These are phyloP conservation scores for Temnothorax ravouxi DNA, from an alignment of 2,888 invertebrate species.

Conservation along the genomic window DNA sequence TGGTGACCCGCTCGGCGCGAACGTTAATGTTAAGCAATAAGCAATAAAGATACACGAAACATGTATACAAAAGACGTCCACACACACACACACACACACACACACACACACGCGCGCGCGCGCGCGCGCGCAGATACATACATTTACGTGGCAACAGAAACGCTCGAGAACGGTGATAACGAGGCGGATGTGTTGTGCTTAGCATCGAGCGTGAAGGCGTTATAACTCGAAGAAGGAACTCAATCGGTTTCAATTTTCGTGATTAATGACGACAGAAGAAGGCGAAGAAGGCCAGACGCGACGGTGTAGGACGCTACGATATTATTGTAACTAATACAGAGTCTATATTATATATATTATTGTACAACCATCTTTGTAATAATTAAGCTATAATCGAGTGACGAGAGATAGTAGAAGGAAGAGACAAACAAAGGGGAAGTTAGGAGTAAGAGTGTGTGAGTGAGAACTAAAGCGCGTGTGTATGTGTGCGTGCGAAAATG, in stretches of 20 bases:
- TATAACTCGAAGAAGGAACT: constrained; percentile 41
- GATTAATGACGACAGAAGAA: constrained; percentile 48
- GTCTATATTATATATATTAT: constrained; percentile 84
- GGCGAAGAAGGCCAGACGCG: constrained; percentile 52
- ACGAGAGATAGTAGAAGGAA: constrained; percentile 63
- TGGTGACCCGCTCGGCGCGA: constrained; percentile 60
- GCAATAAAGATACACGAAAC: constrained; percentile 78
- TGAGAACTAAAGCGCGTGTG: constrained; percentile 55
- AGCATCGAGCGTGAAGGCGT: constrained; percentile 45
- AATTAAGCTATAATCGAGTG: constrained; percentile 77
- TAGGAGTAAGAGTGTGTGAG: constrained; percentile 27
- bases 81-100: constrained; percentile 11
- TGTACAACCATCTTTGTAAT: constrained; percentile 83
- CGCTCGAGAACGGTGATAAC: constrained; percentile 62
- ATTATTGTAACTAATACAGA: constrained; percentile 85
- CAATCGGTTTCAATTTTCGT: constrained; percentile 58
- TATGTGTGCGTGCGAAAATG: constrained; percentile 61
- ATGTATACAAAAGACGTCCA: constrained; percentile 33
- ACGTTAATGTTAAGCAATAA: constrained; percentile 82
- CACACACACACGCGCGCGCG: constrained; percentile 14
- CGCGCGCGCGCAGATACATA: constrained; percentile 3
- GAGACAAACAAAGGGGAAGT: constrained; percentile 59
- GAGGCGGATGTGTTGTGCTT: constrained; percentile 65
- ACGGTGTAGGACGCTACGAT: constrained; percentile 72
- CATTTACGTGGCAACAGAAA: constrained; percentile 59